Percentiles rank a stretch among this genome's conserved stretches.
Evolutionary conservation across 2,113 vertebrate genomes (phyloP).

Genomic region (Monopterus albus): DNA sequence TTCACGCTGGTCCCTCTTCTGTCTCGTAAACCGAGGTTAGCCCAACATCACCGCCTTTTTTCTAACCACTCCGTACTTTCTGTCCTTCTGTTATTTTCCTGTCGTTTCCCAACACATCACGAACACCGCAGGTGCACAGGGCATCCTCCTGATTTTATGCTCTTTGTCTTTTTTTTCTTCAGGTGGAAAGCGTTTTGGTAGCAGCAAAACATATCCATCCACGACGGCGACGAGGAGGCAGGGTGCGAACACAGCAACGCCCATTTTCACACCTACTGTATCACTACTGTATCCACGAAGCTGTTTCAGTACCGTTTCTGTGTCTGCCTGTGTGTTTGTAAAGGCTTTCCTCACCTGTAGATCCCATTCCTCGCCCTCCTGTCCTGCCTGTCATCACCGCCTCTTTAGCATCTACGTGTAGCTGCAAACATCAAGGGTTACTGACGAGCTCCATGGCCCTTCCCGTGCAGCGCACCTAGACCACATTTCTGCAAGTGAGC

Average conservation of each 20-base stretch:
- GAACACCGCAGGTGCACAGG: neutral
- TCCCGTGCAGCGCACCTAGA: slow-evolving; percentile 13
- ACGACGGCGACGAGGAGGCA: slow-evolving; percentile 54
- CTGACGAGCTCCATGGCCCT: slow-evolving; percentile 30
- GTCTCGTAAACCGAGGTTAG: slow-evolving; percentile 61
- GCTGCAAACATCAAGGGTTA: slow-evolving; percentile 24
- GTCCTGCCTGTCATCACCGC: slow-evolving; percentile 28
- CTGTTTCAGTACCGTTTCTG: neutral
- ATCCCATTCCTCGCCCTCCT: neutral
- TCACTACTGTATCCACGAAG: neutral
- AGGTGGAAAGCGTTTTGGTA: slow-evolving; percentile 31
- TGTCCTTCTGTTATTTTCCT: slow-evolving; percentile 23
- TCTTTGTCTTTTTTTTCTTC: neutral
- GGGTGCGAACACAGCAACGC: slow-evolving; percentile 60
- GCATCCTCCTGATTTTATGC: neutral
- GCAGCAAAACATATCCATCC: slow-evolving; percentile 68
- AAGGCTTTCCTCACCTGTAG: slow-evolving; percentile 14
- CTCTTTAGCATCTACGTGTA: slow-evolving; percentile 38
- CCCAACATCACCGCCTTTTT: slow-evolving; percentile 70
- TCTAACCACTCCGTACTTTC: slow-evolving; percentile 53
- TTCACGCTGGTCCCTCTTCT: slow-evolving; percentile 69
- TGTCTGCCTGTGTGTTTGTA: neutral
- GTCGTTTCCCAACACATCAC: neutral
- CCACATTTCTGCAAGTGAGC: slow-evolving; percentile 62
- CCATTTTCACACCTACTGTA: slow-evolving; percentile 52